These are phyloP conservation scores for Rhynchophorus ferrugineus DNA, from an alignment of 1,140 invertebrate species.

Conservation along the genomic window DNA sequence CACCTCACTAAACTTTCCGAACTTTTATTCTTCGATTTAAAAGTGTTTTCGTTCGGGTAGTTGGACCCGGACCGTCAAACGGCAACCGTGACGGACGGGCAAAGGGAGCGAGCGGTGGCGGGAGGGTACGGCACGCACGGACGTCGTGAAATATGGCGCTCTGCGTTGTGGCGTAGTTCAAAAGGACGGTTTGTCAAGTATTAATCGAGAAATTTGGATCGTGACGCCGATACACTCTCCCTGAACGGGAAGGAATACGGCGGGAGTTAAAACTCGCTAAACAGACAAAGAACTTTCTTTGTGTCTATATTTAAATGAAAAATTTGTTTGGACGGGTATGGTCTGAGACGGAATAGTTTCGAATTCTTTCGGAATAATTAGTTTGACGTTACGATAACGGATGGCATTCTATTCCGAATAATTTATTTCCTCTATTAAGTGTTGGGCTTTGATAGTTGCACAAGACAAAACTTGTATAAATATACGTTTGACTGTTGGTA, in stretches of 20 bases:
- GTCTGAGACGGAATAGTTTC: background rate
- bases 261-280: background rate
- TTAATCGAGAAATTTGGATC: background rate
- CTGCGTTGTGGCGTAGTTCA: background rate
- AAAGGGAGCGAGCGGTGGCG: too few species aligned
- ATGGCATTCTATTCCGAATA: too few species aligned
- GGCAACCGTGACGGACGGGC: too few species aligned
- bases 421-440: too few species aligned
- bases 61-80: too few species aligned
- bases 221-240: background rate
- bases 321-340: background rate
- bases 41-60: too few species aligned
- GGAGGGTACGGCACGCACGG: too few species aligned
- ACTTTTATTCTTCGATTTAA: background rate
- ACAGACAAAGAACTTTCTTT: background rate
- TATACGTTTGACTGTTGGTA: too few species aligned
- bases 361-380: background rate
- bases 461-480: too few species aligned
- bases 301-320: conserved; percentile 1
- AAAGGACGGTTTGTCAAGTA: background rate
- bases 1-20: background rate
- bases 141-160: background rate
- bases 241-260: too few species aligned
- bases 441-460: too few species aligned
- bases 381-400: too few species aligned